These are phyloP conservation scores for Psephotus haematonotus DNA, from an alignment of 2,113 vertebrate genomes.

Conservation along the genomic window DNA sequence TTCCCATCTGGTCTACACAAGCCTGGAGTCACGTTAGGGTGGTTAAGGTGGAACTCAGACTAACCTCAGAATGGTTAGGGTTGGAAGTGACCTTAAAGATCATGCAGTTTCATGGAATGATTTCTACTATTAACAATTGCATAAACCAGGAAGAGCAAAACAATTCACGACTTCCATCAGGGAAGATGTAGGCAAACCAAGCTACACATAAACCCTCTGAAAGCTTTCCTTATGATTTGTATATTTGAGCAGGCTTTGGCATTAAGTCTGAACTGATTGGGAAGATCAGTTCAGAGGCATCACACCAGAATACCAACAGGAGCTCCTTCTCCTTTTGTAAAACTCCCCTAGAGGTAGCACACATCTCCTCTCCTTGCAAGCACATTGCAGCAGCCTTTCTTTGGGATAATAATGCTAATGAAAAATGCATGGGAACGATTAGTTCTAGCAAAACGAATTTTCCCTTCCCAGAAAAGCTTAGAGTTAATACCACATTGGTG, in stretches of 20 bases:
- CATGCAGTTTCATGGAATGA: not conserved
- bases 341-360: slow-evolving; percentile 15
- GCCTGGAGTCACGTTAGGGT: not conserved
- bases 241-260: slow-evolving; percentile 43
- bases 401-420: slow-evolving; percentile 47
- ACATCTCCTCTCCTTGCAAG: not conserved
- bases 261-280: slow-evolving; percentile 53
- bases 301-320: slow-evolving; percentile 17
- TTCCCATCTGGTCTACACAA: not conserved
- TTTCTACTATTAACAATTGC: not conserved
- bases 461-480: slow-evolving; percentile 18
- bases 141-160: not conserved
- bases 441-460: slow-evolving; percentile 54
- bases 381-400: slow-evolving; percentile 22
- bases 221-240: not conserved
- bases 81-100: not conserved
- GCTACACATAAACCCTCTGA: not conserved
- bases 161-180: not conserved
- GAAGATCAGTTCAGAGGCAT: slow-evolving; percentile 4
- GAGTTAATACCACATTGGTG: not conserved
- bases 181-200: not conserved
- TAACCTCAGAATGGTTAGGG: not conserved
- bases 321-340: not conserved
- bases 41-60: no score
- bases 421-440: slow-evolving; percentile 44